These are phyloP conservation scores for Ramazzottius varieornatus DNA, from an alignment of 2,888 invertebrate genomes.

Conservation along the genomic window DNA sequence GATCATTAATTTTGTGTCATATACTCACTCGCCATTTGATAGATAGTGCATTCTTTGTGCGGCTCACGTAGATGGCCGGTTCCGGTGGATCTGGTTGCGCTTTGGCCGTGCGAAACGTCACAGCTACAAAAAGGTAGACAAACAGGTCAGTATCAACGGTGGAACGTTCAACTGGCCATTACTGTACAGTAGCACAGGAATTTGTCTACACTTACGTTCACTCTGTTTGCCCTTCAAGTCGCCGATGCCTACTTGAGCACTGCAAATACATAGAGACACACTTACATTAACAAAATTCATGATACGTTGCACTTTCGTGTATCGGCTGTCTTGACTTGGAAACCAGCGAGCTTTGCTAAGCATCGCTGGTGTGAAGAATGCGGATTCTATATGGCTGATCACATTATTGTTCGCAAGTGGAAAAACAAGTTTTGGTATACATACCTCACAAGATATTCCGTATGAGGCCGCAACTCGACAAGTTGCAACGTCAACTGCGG, in stretches of 20 bases:
- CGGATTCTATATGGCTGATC: no score
- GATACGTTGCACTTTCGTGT: no score
- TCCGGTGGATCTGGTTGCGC: slow-evolving; percentile 2
- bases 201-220: slow-evolving; percentile 2
- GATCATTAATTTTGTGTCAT: no score
- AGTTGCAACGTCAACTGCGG: not conserved
- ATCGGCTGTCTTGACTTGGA: no score
- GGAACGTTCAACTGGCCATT: no score
- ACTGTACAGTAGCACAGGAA: not conserved
- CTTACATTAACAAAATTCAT: no score
- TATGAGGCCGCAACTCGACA: not conserved
- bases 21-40: not conserved
- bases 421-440: no score
- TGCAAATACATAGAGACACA: not conserved
- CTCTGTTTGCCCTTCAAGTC: not conserved
- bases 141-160: not conserved
- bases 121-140: not conserved
- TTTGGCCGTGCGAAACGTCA: slow-evolving; percentile 3
- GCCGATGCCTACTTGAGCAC: not conserved
- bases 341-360: no score
- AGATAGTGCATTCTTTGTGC: not conserved
- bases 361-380: no score
- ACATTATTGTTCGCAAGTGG: no score
- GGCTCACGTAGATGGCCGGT: not conserved
- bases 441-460: not conserved